These are phyloP conservation scores for Diorhabda carinulata DNA, from an alignment of 1,140 invertebrate species.

Conservation along the genomic window DNA sequence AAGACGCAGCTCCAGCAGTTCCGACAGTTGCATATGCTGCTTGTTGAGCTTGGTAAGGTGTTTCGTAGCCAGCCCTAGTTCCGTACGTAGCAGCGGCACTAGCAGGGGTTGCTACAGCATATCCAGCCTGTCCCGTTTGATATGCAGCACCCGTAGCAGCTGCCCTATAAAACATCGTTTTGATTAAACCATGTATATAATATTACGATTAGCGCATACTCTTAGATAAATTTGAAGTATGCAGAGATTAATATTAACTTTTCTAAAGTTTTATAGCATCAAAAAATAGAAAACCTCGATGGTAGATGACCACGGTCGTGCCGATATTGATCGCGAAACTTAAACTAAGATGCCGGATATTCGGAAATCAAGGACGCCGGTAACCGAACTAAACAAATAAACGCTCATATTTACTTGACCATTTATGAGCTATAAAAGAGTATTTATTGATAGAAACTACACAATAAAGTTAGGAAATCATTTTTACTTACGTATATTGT, in stretches of 20 bases:
- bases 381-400: not conserved
- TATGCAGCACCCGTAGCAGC: slow-evolving; percentile 68
- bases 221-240: too few species aligned
- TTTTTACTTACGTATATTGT: slow-evolving; percentile 78
- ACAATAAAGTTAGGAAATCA: not conserved
- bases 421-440: too few species aligned
- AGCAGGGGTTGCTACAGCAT: slow-evolving; percentile 75
- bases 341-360: slow-evolving; percentile 32
- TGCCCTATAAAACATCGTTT: slow-evolving; percentile 31
- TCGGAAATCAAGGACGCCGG: slow-evolving; percentile 41
- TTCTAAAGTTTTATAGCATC: too few species aligned
- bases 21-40: slow-evolving; percentile 58
- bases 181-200: not conserved
- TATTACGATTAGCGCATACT: not conserved
- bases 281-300: slow-evolving; percentile 6
- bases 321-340: slow-evolving; percentile 29
- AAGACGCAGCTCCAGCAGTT: slow-evolving; percentile 59
- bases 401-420: not conserved
- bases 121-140: slow-evolving; percentile 73
- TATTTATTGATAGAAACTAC: too few species aligned
- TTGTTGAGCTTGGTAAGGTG: slow-evolving; percentile 66
- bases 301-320: not conserved
- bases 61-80: slow-evolving; percentile 65
- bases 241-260: too few species aligned
- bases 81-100: slow-evolving; percentile 69